Conservation (phyloP, 2,797 vertebrate species). For the Numenius phaeopus region DNA sequence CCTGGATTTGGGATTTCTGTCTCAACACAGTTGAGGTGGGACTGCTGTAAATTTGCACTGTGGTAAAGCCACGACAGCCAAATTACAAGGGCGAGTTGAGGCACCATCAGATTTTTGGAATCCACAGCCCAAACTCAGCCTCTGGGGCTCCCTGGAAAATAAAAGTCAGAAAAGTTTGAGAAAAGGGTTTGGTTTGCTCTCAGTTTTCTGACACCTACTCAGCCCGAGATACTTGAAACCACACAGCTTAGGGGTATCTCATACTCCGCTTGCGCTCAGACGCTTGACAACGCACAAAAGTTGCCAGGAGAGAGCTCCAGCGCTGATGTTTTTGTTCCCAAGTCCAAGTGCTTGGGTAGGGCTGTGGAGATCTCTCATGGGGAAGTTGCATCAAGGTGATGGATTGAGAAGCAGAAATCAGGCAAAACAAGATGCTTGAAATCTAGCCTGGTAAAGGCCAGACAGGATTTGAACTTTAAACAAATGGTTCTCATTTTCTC, state of each 20-base stretch:
- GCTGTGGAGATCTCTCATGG: constrained; percentile 13
- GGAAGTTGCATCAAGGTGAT: constrained; percentile 56
- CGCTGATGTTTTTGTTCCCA: not conserved
- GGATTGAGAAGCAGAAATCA: constrained; percentile 8
- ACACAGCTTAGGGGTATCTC: constrained; percentile 11
- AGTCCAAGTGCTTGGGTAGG: not conserved
- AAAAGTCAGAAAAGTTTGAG: constrained; percentile 18
- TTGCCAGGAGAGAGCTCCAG: constrained; percentile 43
- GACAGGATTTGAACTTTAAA: constrained; percentile 63
- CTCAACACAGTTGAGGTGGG: not conserved
- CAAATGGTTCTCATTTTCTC: constrained; percentile 65
- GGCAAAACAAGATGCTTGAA: constrained; percentile 59
- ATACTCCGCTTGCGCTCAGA: constrained; percentile 14
- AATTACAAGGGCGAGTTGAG: not conserved
- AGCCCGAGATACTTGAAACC: constrained; percentile 36
- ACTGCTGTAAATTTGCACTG: not conserved
- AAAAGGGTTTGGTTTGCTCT: constrained; percentile 21
- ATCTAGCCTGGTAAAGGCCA: constrained; percentile 46
- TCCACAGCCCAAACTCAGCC: not conserved
- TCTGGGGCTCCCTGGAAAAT: not conserved
- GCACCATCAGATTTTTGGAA: not conserved
- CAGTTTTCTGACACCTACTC: constrained; percentile 38
- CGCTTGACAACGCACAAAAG: not conserved
- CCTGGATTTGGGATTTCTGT: not conserved
- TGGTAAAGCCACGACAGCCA: not conserved